Evolutionary conservation across 2,888 invertebrate genomes (phyloP), one percentile per base, ranked within the genome.

Genomic region (Eupithecia inturbata): DNA sequence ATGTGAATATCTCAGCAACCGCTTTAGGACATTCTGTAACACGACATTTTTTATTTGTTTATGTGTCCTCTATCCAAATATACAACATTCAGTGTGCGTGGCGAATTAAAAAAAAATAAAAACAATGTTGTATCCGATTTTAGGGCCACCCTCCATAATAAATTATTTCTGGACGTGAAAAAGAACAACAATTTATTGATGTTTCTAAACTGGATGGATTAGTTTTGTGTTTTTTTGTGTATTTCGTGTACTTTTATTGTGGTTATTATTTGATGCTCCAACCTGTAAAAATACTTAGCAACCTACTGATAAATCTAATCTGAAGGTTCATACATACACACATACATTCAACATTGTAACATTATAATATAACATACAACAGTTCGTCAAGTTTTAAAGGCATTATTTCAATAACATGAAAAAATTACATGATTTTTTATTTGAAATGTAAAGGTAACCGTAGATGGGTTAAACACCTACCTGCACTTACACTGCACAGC

Each of bases 331-430:
- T 57, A 31, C 19, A n/a, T 31, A 33, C 36, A 64, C n/a, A 36
- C n/a, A 36, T 64, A 64, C 64, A 64, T 64, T 4, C 64, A 63
- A 63, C 31, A 62, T 62, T 31, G 1, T 31, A 62, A 62, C 62
- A 62, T 31, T 22, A 3, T 31, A n/a, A 36, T 36, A 62, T 63
- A 63, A 63, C 64, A 64, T 36, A 19, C 16, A 36, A n/a, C 4
- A 36, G 31, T 62, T 64, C 36, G 64, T 64, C n/a, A 64, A 36
- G 33, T 36, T 31, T 31, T 19, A 62, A 62, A 19, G 19, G 5
- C 16, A 28, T 57, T 57, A 7, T 57, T 26, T 12, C 3, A 22
- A 53, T 22, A 10, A 53, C 10, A 1, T 53, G 10, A 22, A 53
- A 53, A 3, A 14, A 14, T 3, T 41, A 3, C 3, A 12, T 3